Percentiles rank a stretch among this genome's conserved stretches.
Evolutionary conservation across 2,888 invertebrate species (phyloP).

Genomic region (Scaptodrosophila latifasciaeformis): DNA sequence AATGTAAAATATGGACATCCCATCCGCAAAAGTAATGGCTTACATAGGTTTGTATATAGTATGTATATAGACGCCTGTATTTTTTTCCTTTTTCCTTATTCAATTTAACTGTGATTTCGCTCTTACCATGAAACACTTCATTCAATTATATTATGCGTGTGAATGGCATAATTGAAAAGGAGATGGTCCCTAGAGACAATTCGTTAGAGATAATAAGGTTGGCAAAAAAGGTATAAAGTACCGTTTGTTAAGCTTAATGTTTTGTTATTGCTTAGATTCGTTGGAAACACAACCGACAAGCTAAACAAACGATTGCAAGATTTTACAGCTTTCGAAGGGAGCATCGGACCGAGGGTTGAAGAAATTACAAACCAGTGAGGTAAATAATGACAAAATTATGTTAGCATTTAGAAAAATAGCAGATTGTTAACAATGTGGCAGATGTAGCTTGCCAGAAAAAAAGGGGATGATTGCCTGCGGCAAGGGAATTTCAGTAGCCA

Average conservation of each 20-base stretch:
- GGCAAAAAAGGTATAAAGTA: slow-evolving; percentile 50
- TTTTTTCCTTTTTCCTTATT: slow-evolving; percentile 19
- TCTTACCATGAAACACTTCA: slow-evolving; percentile 29
- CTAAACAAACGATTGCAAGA: slow-evolving; percentile 56
- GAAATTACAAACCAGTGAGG: slow-evolving; percentile 62
- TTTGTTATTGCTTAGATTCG: slow-evolving; percentile 30
- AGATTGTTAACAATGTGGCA: slow-evolving; percentile 63
- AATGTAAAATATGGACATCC: too few species aligned
- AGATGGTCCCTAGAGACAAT: slow-evolving; percentile 57
- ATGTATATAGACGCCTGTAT: slow-evolving; percentile 12
- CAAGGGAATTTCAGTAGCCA: slow-evolving; percentile 15
- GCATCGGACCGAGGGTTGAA: slow-evolving; percentile 44
- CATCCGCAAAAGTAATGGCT: too few species aligned
- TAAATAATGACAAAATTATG: slow-evolving; percentile 67
- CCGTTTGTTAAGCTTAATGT: slow-evolving; percentile 56
- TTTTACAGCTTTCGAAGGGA: slow-evolving; percentile 27
- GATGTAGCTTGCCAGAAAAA: slow-evolving; percentile 48
- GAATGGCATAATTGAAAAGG: slow-evolving; percentile 60
- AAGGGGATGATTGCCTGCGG: slow-evolving; percentile 29
- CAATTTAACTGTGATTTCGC: slow-evolving; percentile 17
- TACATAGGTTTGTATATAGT: slow-evolving; percentile 8
- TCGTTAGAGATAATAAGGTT: slow-evolving; percentile 65
- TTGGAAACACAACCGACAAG: slow-evolving; percentile 24
- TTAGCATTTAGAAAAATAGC: slow-evolving; percentile 59
- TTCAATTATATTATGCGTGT: slow-evolving; percentile 63